Evolutionary conservation across 2,888 invertebrate genomes (phyloP).

Genomic region (Hypena proboscidalis): DNA sequence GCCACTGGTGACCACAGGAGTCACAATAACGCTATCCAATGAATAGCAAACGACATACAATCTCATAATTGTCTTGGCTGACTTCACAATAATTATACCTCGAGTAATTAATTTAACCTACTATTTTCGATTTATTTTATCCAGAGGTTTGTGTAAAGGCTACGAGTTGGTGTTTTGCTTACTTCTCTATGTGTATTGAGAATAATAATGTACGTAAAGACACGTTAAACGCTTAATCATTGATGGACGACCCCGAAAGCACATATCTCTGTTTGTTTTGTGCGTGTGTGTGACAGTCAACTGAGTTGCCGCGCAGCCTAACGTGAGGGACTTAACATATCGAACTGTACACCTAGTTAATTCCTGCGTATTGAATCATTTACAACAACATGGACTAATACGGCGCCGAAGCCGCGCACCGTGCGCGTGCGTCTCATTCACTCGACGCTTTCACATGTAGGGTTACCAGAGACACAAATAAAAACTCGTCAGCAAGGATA

Average conservation of each 20-base stretch:
- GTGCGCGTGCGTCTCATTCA: slow-evolving; percentile 20
- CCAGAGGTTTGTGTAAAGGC: slow-evolving; percentile 57
- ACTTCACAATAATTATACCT: too few species aligned
- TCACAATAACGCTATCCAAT: too few species aligned
- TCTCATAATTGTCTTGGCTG: too few species aligned
- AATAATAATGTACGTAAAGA: slow-evolving; percentile 54
- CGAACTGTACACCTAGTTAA: slow-evolving; percentile 55
- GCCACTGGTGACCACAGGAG: too few species aligned
- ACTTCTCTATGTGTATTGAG: slow-evolving; percentile 62
- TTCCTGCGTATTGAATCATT: slow-evolving; percentile 48
- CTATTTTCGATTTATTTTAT: slow-evolving; percentile 26
- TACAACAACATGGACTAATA: slow-evolving; percentile 50
- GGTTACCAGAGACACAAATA: too few species aligned
- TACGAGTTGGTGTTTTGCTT: slow-evolving; percentile 80
- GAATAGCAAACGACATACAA: too few species aligned
- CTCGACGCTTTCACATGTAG: too few species aligned
- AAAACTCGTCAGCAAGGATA: too few species aligned
- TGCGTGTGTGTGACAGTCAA: slow-evolving; percentile 72
- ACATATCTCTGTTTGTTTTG: slow-evolving; percentile 62
- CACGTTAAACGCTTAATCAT: slow-evolving; percentile 53
- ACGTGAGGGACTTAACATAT: slow-evolving; percentile 41
- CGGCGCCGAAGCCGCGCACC: slow-evolving; percentile 22
- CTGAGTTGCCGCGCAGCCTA: slow-evolving; percentile 52
- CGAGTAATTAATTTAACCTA: slow-evolving; percentile 34
- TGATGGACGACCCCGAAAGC: slow-evolving; percentile 71